phyloP scores from a whole-genome alignment of 2,113 vertebrate species.

The Gallinago jamesoni region DNA sequence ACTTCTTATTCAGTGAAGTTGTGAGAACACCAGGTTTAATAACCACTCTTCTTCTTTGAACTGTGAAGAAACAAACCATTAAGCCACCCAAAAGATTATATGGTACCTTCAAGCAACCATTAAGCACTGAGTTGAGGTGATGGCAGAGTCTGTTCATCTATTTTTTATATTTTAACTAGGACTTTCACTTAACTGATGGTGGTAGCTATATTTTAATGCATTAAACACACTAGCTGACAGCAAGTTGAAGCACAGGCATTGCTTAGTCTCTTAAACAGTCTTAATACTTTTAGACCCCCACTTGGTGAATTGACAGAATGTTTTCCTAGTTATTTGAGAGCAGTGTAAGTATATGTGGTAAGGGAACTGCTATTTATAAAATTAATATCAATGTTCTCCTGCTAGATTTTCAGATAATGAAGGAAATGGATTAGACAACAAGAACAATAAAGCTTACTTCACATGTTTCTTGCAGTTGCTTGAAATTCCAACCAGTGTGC shows the following conservation, averaged over 20 bases:
- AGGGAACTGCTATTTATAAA: neutral
- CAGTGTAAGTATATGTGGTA: neutral
- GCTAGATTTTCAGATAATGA: neutral
- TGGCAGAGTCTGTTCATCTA: constrained; percentile 20
- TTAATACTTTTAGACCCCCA: neutral
- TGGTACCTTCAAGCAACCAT: constrained; percentile 34
- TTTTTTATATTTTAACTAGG: constrained; percentile 53
- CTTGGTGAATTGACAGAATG: neutral
- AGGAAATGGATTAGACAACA: neutral
- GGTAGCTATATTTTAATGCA: constrained; percentile 31
- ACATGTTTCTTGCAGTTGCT: neutral
- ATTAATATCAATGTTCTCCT: neutral
- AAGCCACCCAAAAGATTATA: constrained; percentile 54
- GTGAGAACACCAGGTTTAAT: constrained; percentile 57
- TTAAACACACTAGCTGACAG: neutral
- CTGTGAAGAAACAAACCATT: constrained; percentile 55
- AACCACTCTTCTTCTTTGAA: constrained; percentile 37
- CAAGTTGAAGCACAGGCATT: constrained; percentile 17
- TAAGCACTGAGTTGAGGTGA: constrained; percentile 38
- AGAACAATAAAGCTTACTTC: neutral
- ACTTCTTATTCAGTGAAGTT: constrained; percentile 56
- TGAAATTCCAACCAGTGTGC: neutral
- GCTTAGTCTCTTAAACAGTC: neutral
- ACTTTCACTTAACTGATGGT: constrained; percentile 56
- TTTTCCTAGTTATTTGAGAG: neutral